Base-by-base conservation (phyloP, 2,888 invertebrate genomes). In the Harmothoe impar region DNA sequence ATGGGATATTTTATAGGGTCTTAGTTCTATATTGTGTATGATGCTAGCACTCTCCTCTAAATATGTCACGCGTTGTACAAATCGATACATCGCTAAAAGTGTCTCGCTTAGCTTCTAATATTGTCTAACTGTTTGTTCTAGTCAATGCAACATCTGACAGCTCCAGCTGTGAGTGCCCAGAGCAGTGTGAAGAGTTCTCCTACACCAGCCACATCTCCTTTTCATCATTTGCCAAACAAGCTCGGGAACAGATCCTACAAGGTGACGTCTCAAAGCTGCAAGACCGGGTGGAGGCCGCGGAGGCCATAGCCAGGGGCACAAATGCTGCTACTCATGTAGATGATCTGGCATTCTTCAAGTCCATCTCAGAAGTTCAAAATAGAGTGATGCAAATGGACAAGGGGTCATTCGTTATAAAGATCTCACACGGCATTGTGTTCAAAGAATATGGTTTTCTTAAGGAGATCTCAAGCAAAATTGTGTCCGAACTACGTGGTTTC, bases 171-270 rank as follows among this genome's bases (percentile, higher is more conserved):
- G 25, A 20, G 1, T 86, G 86, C 33, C 86, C 86, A 7, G 86
- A 86, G 54, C 86, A 86, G 54, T 86, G 86, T 31, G 33, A 86
- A 1, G 86, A 86, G 86, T 25, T 86, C 20, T 12, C 54, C 15
- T 86, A 86, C 29, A 52, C 15, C 5, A 52, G 54, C 29, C 17
- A 86, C 15, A 86, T 86, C 52, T 86, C 86, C 54, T 52, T 54
- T 29, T 3, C 52, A 29, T 31, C 54, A 0, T 52, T 86, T n/a
- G 54, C 54, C 15, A 17, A 25, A 1, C 1, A 10, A n/a, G 86
- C 54, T 15, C 29, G 20, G 15, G 25, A 86, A 3, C 3, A 86
- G 15, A 86, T 86, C 52, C 86, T 86, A 0, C 1, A 51, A 17
- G 86, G 56, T 20, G 17, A 86, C 29, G 5, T 29, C 0, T 52